Percentiles rank a stretch among this genome's conserved stretches.
Conservation (phyloP, 2,888 invertebrate species). For the Fissipunctia ypsillon region DNA sequence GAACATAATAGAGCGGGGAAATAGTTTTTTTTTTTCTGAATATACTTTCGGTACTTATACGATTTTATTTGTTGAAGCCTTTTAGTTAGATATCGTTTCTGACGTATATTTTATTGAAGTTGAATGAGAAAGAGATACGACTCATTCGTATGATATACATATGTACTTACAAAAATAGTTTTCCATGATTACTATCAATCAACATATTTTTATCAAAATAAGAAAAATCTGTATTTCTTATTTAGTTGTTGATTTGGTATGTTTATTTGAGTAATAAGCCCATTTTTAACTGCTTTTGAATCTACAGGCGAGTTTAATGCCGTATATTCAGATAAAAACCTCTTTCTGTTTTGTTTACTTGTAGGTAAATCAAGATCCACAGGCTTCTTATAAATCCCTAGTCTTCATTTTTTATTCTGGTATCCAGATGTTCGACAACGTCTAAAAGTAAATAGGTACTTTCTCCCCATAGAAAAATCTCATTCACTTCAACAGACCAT, state of each 20-base stretch:
- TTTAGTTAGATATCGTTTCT: constrained; percentile 30
- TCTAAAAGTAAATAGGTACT: constrained; percentile 7
- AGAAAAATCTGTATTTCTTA: neutral
- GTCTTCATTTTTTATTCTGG: neutral
- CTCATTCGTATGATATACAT: neutral
- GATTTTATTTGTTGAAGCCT: constrained; percentile 52
- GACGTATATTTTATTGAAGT: constrained; percentile 8
- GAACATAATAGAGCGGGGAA: constrained; percentile 52
- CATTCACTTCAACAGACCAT: constrained; percentile 23
- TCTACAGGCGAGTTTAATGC: neutral
- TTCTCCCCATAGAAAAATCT: constrained; percentile 19
- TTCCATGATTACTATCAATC: neutral
- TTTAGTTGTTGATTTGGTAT: neutral
- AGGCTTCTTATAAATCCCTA: too few relatives aligned
- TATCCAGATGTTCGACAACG: neutral
- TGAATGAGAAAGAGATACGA: constrained; percentile 3
- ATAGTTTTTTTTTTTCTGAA: constrained; percentile 58
- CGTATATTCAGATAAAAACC: too few relatives aligned
- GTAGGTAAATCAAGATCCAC: neutral
- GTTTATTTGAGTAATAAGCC: neutral
- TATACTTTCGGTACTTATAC: constrained; percentile 44
- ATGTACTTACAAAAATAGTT: neutral
- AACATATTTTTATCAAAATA: neutral
- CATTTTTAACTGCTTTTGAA: neutral
- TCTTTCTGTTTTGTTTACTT: neutral